Conservation (phyloP, 2,888 invertebrate species). For the Eupsilia transversa region DNA sequence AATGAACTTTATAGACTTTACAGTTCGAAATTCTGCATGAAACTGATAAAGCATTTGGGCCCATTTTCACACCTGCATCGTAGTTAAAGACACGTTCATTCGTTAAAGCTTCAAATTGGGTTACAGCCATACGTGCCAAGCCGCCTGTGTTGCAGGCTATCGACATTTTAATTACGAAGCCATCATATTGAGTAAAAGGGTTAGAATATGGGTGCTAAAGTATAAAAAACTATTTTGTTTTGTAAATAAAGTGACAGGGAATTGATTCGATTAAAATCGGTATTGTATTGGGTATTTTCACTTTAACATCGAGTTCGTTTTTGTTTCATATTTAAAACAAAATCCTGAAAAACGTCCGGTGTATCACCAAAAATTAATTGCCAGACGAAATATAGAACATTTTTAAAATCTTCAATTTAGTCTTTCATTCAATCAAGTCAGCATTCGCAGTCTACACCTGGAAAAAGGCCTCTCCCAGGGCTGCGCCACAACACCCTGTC, state of each 20-base stretch:
- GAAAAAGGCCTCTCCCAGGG: not conserved
- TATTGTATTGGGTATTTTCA: not conserved
- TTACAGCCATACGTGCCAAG: constrained; percentile 30
- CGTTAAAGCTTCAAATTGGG: constrained; percentile 59
- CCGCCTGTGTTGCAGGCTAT: constrained; percentile 12
- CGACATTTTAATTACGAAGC: constrained; percentile 46
- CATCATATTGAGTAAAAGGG: constrained; percentile 15
- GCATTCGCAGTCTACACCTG: not conserved
- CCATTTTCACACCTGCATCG: constrained; percentile 55
- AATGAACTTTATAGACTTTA: constrained; percentile 9
- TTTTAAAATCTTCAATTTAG: not conserved
- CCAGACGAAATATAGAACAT: not conserved
- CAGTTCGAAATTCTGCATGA: constrained; percentile 23
- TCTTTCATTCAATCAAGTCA: not conserved
- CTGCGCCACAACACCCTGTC: not conserved
- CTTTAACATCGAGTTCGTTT: not conserved
- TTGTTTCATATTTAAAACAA: not conserved
- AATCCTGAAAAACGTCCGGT: not conserved
- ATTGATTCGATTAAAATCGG: not conserved
- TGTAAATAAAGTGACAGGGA: not conserved
- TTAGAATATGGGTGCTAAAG: not conserved
- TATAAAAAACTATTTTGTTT: not conserved
- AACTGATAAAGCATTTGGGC: constrained; percentile 29
- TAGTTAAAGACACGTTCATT: constrained; percentile 37
- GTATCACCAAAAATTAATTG: not conserved